Evolutionary conservation across 2,113 vertebrate genomes (phyloP).

Genomic region (Neolamprologus ventralis): DNA sequence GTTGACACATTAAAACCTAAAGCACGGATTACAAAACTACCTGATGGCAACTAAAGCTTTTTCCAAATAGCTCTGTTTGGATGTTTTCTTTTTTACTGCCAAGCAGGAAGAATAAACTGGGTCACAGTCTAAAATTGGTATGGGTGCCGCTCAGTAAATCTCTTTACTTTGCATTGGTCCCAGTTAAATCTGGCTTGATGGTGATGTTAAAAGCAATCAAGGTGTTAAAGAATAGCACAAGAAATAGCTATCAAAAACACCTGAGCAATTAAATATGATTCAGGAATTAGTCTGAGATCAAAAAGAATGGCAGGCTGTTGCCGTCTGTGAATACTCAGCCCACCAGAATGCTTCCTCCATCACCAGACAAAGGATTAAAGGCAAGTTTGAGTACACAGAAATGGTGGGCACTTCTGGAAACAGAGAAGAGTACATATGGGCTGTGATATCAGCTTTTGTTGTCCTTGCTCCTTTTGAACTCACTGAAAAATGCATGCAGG

Average conservation of each 20-base stretch:
- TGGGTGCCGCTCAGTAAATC: background rate
- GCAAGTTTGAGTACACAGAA: background rate
- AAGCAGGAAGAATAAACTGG: background rate
- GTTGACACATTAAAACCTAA: conserved; percentile 24
- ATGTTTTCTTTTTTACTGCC: background rate
- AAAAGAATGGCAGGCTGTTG: background rate
- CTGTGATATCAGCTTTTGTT: conserved; percentile 35
- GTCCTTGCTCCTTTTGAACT: conserved; percentile 47
- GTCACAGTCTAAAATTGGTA: background rate
- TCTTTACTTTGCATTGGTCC: background rate
- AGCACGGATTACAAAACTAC: background rate
- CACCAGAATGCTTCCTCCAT: background rate
- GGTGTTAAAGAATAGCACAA: background rate
- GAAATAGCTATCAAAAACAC: background rate
- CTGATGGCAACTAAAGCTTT: conserved; percentile 16
- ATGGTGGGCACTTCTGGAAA: background rate
- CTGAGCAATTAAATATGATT: background rate
- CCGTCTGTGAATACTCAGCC: background rate
- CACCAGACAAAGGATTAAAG: conserved; percentile 22
- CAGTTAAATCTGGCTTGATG: background rate
- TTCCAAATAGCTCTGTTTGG: background rate
- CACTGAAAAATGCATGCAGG: conserved; percentile 28
- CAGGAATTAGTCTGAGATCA: background rate
- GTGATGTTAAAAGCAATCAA: background rate
- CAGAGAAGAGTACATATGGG: background rate